Evolutionary conservation across 1,140 invertebrate species (phyloP).

Genomic region (Lordiphosa collinella): DNA sequence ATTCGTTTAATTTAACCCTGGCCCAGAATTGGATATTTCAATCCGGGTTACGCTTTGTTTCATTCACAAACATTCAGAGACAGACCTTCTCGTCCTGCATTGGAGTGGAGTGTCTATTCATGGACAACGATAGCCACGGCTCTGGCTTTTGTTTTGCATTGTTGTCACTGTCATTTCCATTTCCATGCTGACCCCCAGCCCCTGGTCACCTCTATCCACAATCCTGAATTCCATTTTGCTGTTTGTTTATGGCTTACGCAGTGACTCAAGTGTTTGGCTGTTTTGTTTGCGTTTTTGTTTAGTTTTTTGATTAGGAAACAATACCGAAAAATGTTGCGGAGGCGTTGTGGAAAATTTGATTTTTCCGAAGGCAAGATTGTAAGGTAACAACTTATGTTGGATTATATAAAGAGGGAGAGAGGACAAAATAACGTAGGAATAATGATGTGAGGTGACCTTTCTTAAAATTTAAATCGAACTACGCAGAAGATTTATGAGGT

Average conservation of each 20-base stretch:
- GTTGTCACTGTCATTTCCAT: constrained; percentile 54
- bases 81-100: neutral
- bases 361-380: constrained; percentile 6
- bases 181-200: constrained; percentile 4
- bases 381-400: neutral
- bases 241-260: constrained; percentile 72
- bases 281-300: constrained; percentile 61
- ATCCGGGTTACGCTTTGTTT: constrained; percentile 31
- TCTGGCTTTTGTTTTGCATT: constrained; percentile 51
- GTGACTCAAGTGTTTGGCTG: constrained; percentile 67
- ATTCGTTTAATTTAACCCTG: constrained; percentile 17
- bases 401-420: no score
- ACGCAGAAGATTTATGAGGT: no score
- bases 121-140: constrained; percentile 21
- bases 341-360: neutral
- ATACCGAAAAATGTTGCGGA: constrained; percentile 15
- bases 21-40: constrained; percentile 23
- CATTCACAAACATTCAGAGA: constrained; percentile 24
- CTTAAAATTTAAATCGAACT: no score
- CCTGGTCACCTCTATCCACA: no score
- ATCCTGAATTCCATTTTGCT: constrained; percentile 18
- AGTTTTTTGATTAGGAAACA: constrained; percentile 73
- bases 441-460: no score
- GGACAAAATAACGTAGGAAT: no score
- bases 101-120: constrained; percentile 37